Evolutionary conservation across 1,140 invertebrate genomes (phyloP), one percentile per base, ranked within the genome.

Genomic region (Tenebrio molitor): DNA sequence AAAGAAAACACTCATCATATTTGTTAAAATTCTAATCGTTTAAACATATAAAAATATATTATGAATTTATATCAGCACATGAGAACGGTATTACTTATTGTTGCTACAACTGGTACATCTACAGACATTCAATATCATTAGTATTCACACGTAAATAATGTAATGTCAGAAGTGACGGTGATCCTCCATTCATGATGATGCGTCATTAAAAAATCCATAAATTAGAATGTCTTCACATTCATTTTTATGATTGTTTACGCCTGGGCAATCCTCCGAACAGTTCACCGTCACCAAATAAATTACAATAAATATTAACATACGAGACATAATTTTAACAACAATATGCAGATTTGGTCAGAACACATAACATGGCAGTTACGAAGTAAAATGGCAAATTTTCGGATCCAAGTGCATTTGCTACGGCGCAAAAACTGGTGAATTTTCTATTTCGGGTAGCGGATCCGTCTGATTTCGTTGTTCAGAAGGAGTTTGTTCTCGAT

Each of bases 401-500:
- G 23, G n/a, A n/a, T n/a, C n/a, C n/a, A n/a, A n/a, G n/a, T n/a
- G n/a, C n/a, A n/a, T n/a, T n/a, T n/a, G n/a, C n/a, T n/a, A n/a
- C n/a, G n/a, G n/a, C n/a, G n/a, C n/a, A n/a, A n/a, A n/a, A n/a
- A n/a, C n/a, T n/a, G n/a, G n/a, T n/a, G n/a, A n/a, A n/a, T n/a
- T n/a, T n/a, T n/a, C n/a, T n/a, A n/a, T n/a, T n/a, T n/a, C n/a
- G n/a, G n/a, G n/a, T n/a, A 39, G n/a, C 2, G 36, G 25, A 29
- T 8, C 25, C 3, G 8, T 29, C 25, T 29, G 8, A 58, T 58
- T 29, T 25, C 50, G 23, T 58, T 58, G 10, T 25, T 15, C 12
- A 58, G 86, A 68, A 87, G 87, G 33, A 88, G 89, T 53, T 71
- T 73, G 50, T 76, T 73, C 12, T 77, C 78, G 21, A 80, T 76